Evolutionary conservation across 2,888 invertebrate genomes (phyloP).

Genomic region (Theodoxus fluviatilis): DNA sequence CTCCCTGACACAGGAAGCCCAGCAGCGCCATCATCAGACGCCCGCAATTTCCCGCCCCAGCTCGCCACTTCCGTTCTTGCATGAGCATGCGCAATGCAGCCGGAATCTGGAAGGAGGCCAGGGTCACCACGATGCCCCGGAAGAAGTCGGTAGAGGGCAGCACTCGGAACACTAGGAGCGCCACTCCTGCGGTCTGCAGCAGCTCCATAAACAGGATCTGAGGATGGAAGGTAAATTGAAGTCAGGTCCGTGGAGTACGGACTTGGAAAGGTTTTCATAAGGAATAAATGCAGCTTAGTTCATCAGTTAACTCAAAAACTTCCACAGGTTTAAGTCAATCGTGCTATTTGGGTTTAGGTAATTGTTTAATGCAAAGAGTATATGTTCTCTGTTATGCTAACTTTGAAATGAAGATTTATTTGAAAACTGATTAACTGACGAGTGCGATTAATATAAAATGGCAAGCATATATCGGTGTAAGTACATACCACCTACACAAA

Average conservation of each 20-base stretch:
- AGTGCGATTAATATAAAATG: too few relatives aligned
- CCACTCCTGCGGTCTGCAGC: constrained; percentile 53
- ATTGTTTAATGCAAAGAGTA: too few relatives aligned
- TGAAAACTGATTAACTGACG: too few relatives aligned
- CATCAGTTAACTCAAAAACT: neutral
- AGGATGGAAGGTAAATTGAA: constrained; percentile 27
- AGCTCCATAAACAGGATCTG: constrained; percentile 50
- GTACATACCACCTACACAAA: too few relatives aligned
- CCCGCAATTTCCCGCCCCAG: constrained; percentile 40
- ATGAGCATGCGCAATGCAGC: constrained; percentile 58
- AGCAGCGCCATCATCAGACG: constrained; percentile 39
- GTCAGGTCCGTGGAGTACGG: neutral
- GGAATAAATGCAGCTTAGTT: neutral
- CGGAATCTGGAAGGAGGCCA: constrained; percentile 59
- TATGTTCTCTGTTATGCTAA: too few relatives aligned
- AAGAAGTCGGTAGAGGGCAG: constrained; percentile 58
- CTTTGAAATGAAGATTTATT: too few relatives aligned
- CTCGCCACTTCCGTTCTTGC: constrained; percentile 41
- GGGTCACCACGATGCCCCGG: constrained; percentile 58
- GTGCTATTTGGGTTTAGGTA: neutral
- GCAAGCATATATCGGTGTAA: too few relatives aligned
- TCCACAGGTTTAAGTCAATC: neutral
- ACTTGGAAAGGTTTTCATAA: neutral
- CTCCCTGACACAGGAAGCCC: constrained; percentile 49
- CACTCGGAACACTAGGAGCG: constrained; percentile 60